Base-by-base conservation (phyloP, 2,113 vertebrate species). In the Erythrocercus mccallii region DNA sequence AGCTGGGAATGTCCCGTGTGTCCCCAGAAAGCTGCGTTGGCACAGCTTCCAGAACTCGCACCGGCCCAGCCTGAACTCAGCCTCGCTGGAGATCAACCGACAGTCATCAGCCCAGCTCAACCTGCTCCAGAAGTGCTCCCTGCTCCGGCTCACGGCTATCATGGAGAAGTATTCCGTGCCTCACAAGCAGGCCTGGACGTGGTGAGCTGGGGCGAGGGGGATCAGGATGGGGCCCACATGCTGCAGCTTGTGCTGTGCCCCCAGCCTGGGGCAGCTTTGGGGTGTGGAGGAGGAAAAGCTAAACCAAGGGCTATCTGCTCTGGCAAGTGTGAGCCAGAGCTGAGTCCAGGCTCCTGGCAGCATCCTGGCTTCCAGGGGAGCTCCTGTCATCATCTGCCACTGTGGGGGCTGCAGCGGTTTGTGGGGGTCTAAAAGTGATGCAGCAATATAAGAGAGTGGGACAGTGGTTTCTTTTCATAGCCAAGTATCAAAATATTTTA, bases 41-140 rank as follows among this genome's bases (percentile, higher is more conserved):
- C 98, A 99, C 96, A 99, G 98, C 68, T 99, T 99, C 92, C 99
- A 99, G 97, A 99, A 98, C 95, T 99, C 99, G 0, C 98, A 99
- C 93, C 97, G 98, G 53, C 98, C 99, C 61, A 99, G 98, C 92
- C 97, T 99, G 66, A 98, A 97, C 77, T 99, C 98, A 0, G 98
- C 99, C 40, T 99, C 98, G 0, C 96, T 99, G 95, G 98, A 99
- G 95, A 99, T 99, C 92, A 99, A 98, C 93, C 94, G 98, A 21
- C 99, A 99, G 94, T 99, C 98, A 1, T 98, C 98, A 0, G 97
- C 98, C 24, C 99, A 99, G 96, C 98, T 99, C 84, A 98, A 98
- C 89, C 98, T 99, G n/a, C 97, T 99, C 58, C 98, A 98, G 94
- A 99, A 98, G 83, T 98, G 98, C 96, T 99, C 98, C 18, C 97